A percentile compares a stretch with the other conserved stretches of the same genome.
phyloP scores from a whole-genome alignment of 2,113 vertebrate genomes.

The Hippocampus guttulatus region DNA sequence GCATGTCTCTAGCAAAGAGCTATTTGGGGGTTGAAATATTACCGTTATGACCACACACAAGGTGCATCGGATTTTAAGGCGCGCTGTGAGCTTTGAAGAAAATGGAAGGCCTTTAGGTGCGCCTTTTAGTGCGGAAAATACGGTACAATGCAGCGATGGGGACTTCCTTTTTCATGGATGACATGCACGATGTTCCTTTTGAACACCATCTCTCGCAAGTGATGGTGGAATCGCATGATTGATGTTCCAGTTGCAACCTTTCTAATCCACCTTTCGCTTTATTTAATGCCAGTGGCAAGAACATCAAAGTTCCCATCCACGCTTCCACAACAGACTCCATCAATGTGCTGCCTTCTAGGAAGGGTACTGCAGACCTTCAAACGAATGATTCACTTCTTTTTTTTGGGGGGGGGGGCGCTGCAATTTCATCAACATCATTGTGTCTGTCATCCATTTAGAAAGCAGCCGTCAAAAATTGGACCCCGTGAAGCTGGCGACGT shows the following conservation, averaged over 20 bases:
- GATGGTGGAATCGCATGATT: too few species aligned
- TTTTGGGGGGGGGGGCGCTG: not conserved
- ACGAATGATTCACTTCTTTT: not conserved
- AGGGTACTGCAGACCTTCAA: conserved; percentile 68
- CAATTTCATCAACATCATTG: not conserved
- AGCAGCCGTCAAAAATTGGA: conserved; percentile 40
- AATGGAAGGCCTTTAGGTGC: too few species aligned
- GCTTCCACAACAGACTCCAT: conserved; percentile 81
- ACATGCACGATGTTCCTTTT: too few species aligned
- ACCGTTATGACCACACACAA: too few species aligned
- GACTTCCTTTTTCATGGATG: too few species aligned
- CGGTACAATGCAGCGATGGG: too few species aligned
- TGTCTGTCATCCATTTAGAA: conserved; percentile 19
- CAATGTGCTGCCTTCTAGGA: conserved; percentile 73
- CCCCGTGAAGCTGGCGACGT: conserved; percentile 55
- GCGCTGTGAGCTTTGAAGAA: too few species aligned
- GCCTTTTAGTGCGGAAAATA: too few species aligned
- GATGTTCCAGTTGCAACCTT: not conserved
- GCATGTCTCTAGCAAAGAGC: too few species aligned
- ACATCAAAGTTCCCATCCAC: conserved; percentile 84
- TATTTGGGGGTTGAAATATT: too few species aligned
- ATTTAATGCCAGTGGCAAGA: conserved; percentile 74
- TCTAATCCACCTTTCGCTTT: not conserved
- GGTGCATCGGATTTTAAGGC: too few species aligned
- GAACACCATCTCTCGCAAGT: too few species aligned